phyloP scores from a whole-genome alignment of 2,888 invertebrate genomes.

The Halictus quadricinctus region DNA sequence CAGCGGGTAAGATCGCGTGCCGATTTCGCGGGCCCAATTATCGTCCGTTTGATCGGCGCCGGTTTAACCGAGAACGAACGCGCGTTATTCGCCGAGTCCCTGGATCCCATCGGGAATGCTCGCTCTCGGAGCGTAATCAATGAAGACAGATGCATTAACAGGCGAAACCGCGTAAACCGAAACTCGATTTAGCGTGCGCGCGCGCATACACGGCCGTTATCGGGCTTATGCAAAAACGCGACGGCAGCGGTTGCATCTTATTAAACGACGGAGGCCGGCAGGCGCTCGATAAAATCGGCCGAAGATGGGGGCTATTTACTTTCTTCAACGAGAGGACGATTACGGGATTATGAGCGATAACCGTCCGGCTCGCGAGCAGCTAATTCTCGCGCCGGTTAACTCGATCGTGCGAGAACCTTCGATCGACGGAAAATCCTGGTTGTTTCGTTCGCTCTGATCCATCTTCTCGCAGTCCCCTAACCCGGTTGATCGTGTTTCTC shows the following conservation, averaged over 20 bases:
- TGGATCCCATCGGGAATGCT: not conserved
- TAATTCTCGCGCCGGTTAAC: constrained; percentile 51
- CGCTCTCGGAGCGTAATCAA: constrained; percentile 15
- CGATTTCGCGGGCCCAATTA: constrained; percentile 20
- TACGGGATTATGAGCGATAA: constrained; percentile 51
- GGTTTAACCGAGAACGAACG: constrained; percentile 20
- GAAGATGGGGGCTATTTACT: constrained; percentile 51
- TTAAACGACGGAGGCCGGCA: constrained; percentile 46
- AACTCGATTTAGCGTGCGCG: constrained; percentile 45
- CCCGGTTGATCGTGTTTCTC: constrained; percentile 22
- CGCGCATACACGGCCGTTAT: constrained; percentile 35
- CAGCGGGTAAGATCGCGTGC: constrained; percentile 9
- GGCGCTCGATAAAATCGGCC: constrained; percentile 45
- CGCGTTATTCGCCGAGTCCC: not conserved
- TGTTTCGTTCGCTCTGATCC: constrained; percentile 31
- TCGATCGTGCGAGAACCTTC: constrained; percentile 24
- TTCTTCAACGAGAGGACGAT: constrained; percentile 52
- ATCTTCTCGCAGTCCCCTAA: constrained; percentile 12
- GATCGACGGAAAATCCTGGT: constrained; percentile 56
- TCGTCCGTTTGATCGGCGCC: constrained; percentile 11
- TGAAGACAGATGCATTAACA: constrained; percentile 18
- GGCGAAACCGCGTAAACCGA: constrained; percentile 25
- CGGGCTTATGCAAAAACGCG: constrained; percentile 47
- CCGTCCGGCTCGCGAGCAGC: constrained; percentile 33
- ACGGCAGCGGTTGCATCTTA: constrained; percentile 30